Percentiles rank a stretch among this genome's conserved stretches.
Conservation (phyloP, 2,113 vertebrate species). For the Mus pahari region DNA sequence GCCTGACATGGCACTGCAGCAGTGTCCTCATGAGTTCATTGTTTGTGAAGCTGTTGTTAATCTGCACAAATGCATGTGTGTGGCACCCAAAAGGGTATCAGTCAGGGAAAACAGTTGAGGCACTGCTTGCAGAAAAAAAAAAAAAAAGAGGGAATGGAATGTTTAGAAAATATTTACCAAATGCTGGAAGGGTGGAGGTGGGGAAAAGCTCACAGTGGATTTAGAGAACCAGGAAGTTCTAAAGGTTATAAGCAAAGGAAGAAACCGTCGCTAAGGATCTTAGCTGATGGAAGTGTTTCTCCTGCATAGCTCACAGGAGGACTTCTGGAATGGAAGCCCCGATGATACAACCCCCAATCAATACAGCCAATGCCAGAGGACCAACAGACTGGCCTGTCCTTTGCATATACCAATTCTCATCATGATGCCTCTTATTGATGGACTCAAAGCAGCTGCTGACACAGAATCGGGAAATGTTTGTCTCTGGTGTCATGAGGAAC, state of each 20-base stretch:
- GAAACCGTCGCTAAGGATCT: not conserved
- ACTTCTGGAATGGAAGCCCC: not conserved
- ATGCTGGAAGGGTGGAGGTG: not conserved
- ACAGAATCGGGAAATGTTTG: not conserved
- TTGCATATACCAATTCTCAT: not conserved
- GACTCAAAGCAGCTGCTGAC: not conserved
- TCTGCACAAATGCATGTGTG: not conserved
- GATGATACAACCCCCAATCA: no score
- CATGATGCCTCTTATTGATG: not conserved
- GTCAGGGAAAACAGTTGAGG: not conserved
- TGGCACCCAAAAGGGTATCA: not conserved
- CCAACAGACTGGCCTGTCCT: not conserved
- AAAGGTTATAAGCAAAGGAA: not conserved
- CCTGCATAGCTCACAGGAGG: not conserved
- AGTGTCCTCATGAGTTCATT: not conserved
- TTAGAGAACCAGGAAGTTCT: not conserved
- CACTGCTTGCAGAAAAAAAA: not conserved
- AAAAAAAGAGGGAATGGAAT: not conserved
- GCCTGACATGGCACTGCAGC: not conserved
- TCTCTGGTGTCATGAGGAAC: not conserved
- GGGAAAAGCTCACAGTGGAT: not conserved
- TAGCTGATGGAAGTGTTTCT: not conserved
- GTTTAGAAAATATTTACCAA: not conserved
- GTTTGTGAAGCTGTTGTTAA: constrained; percentile 13
- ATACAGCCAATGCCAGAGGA: not conserved